Evolutionary conservation across 2,888 invertebrate genomes (phyloP).

Genomic region (Ecliptopera silaceata): DNA sequence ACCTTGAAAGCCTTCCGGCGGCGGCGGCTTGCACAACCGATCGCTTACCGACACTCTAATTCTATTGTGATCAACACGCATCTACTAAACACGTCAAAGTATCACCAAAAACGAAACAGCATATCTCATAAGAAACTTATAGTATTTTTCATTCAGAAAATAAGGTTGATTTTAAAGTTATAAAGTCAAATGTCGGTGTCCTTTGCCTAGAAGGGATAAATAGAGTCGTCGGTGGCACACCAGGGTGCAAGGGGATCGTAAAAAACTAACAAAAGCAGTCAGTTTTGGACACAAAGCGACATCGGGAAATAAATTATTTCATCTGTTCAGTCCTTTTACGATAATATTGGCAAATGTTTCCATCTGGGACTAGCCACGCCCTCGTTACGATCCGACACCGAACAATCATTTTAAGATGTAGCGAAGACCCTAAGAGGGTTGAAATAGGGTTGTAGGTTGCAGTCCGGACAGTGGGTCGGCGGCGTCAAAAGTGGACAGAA

Average conservation of each 20-base stretch:
- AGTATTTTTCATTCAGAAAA: slow-evolving; percentile 16
- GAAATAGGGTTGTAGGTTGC: slow-evolving; percentile 38
- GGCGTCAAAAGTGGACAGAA: slow-evolving; percentile 72
- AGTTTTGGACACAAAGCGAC: slow-evolving; percentile 81
- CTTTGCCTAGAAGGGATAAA: slow-evolving; percentile 73
- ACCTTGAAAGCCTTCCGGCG: slow-evolving; percentile 51
- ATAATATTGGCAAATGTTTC: slow-evolving; percentile 84
- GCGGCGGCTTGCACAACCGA: slow-evolving; percentile 64
- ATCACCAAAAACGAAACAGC: slow-evolving; percentile 37
- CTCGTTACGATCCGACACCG: slow-evolving; percentile 58
- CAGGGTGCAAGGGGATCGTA: slow-evolving; percentile 71
- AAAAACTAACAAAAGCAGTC: slow-evolving; percentile 75
- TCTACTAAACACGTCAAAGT: slow-evolving; percentile 59
- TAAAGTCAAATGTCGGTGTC: slow-evolving; percentile 57
- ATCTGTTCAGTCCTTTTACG: slow-evolving; percentile 81
- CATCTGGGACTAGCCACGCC: slow-evolving; percentile 80
- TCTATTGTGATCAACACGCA: slow-evolving; percentile 77
- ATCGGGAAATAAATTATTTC: slow-evolving; percentile 82
- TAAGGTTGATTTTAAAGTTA: slow-evolving; percentile 33
- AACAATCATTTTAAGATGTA: slow-evolving; percentile 26
- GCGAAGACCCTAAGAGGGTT: neutral
- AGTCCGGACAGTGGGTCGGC: slow-evolving; percentile 58
- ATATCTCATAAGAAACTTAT: slow-evolving; percentile 30
- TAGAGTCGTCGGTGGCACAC: slow-evolving; percentile 75
- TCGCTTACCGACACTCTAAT: slow-evolving; percentile 76